Percentiles rank a stretch among this genome's conserved stretches.
These are phyloP conservation scores for Xylota segnis DNA, from an alignment of 2,888 invertebrate species.

Conservation along the genomic window DNA sequence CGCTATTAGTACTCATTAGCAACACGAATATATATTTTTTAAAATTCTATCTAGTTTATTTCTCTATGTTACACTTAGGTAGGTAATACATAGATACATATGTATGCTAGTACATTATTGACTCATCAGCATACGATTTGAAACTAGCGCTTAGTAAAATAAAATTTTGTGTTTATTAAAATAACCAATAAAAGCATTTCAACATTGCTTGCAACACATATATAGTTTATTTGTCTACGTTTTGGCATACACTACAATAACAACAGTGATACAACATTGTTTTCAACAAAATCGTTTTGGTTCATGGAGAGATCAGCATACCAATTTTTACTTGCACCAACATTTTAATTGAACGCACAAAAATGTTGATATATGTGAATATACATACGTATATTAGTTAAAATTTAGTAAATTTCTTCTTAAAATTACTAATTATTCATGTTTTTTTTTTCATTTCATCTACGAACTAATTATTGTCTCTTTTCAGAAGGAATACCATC, in stretches of 20 bases:
- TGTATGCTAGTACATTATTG: no score
- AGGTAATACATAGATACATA: no score
- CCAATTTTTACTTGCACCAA: conserved; percentile 52
- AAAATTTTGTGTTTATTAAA: not conserved
- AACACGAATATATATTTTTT: no score
- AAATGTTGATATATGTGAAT: conserved; percentile 41
- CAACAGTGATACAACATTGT: conserved; percentile 56
- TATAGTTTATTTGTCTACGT: conserved; percentile 65
- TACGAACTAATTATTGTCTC: conserved; percentile 75
- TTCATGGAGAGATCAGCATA: conserved; percentile 67
- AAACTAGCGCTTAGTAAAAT: no score
- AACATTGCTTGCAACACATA: conserved; percentile 60
- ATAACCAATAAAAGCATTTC: not conserved
- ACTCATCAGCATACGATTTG: no score
- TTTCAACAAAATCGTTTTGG: conserved; percentile 48
- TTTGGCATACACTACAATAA: conserved; percentile 66
- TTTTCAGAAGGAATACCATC: conserved; percentile 62
- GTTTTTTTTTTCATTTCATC: conserved; percentile 47
- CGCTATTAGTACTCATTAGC: no score
- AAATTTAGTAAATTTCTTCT: conserved; percentile 16
- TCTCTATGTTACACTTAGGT: no score
- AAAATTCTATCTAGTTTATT: no score
- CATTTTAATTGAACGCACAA: conserved; percentile 40
- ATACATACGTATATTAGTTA: not conserved
- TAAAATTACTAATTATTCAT: conserved; percentile 34